Percentiles rank a stretch among this genome's conserved stretches.
Conservation (phyloP, 2,113 vertebrate species). For the Cettia cetti region DNA sequence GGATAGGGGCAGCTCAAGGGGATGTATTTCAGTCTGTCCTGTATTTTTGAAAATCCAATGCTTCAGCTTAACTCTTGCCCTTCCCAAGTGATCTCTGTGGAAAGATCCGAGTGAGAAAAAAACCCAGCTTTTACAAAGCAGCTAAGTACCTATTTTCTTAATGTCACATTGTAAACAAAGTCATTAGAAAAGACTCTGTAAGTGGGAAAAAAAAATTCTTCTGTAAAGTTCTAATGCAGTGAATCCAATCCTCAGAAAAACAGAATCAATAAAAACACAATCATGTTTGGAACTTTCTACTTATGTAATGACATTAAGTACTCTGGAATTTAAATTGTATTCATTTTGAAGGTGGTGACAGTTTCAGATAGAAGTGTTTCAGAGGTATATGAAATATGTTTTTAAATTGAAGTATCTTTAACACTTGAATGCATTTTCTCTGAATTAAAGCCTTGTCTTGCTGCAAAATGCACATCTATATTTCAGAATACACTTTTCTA, state of each 20-base stretch:
- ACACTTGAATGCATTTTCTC: not conserved
- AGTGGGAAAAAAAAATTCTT: not conserved
- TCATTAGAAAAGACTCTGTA: not conserved
- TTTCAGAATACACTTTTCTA: not conserved
- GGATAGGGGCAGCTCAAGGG: not conserved
- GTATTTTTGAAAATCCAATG: not conserved
- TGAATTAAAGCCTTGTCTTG: not conserved
- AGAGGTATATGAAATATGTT: not conserved
- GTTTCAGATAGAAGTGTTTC: constrained; percentile 15
- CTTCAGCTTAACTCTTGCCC: not conserved
- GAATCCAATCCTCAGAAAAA: not conserved
- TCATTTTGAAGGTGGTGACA: not conserved
- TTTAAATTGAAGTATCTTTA: constrained; percentile 23
- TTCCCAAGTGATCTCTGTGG: not conserved
- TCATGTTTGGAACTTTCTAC: constrained; percentile 12
- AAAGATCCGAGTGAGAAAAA: not conserved
- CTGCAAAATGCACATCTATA: not conserved
- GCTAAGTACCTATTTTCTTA: not conserved
- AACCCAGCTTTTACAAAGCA: not conserved
- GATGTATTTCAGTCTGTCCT: not conserved
- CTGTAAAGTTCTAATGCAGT: not conserved
- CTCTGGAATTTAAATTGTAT: not conserved
- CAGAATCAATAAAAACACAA: constrained; percentile 15
- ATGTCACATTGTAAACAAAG: not conserved
- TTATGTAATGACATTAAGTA: constrained; percentile 13